phyloP scores from a whole-genome alignment of 2,888 invertebrate species.

The Phortica okadai region DNA sequence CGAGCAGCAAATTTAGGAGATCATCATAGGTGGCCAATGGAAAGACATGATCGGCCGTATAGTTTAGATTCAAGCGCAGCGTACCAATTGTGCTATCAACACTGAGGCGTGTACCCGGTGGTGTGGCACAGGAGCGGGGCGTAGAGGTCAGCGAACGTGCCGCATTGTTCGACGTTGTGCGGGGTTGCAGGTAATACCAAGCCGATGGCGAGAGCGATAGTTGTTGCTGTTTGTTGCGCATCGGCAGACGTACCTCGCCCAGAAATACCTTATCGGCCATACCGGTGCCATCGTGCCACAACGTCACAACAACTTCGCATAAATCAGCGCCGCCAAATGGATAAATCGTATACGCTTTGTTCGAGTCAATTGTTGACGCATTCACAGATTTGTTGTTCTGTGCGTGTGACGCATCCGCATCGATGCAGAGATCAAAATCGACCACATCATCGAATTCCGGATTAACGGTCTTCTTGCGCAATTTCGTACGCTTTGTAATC shows the following conservation, averaged over 20 bases:
- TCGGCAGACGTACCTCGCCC: conserved; percentile 89
- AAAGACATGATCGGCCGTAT: conserved; percentile 93
- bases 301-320: conserved; percentile 87
- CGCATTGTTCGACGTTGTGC: conserved; percentile 77
- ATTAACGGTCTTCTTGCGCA: conserved; percentile 92
- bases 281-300: conserved; percentile 91
- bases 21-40: conserved; percentile 87
- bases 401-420: conserved; percentile 76
- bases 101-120: conserved; percentile 83
- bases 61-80: conserved; percentile 89
- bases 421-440: conserved; percentile 83
- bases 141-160: conserved; percentile 79
- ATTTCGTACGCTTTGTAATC: conserved; percentile 88
- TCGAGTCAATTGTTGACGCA: conserved; percentile 58
- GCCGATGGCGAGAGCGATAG: conserved; percentile 81
- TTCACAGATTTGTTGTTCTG: conserved; percentile 61
- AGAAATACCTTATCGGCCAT: conserved; percentile 88
- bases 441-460: conserved; percentile 93
- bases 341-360: conserved; percentile 79
- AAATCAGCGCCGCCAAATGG: conserved; percentile 82
- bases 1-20: conserved; percentile 85
- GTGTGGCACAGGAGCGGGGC: conserved; percentile 82
- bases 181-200: conserved; percentile 87
- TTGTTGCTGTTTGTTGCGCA: conserved; percentile 83
- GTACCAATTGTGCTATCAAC: conserved; percentile 85